Evolutionary conservation across 2,797 vertebrate genomes (phyloP).

Genomic region (Gymnoscopelus braueri): DNA sequence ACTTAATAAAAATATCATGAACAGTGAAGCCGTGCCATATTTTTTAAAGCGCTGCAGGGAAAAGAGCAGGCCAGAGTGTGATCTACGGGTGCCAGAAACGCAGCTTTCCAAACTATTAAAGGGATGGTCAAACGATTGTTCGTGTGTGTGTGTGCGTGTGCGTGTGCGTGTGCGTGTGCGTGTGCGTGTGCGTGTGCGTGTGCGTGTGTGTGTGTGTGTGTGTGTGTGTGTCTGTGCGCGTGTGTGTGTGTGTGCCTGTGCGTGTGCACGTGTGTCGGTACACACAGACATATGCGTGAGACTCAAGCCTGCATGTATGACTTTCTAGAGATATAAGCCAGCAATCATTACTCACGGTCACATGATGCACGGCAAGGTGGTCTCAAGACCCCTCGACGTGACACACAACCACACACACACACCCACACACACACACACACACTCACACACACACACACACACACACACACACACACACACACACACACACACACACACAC

Average conservation of each 20-base stretch:
- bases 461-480: not conserved
- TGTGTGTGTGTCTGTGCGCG: conserved; percentile 2
- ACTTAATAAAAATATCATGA: too few relatives aligned
- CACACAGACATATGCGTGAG: not conserved
- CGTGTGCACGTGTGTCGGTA: not conserved
- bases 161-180: not conserved
- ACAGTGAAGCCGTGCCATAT: too few relatives aligned
- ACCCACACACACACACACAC: not conserved
- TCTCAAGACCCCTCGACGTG: conserved; percentile 28
- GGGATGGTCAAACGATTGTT: conserved; percentile 39
- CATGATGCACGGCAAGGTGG: conserved; percentile 35
- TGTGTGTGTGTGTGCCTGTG: not conserved
- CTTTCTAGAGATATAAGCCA: conserved; percentile 17
- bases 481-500: conserved; percentile 16
- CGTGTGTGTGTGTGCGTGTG: conserved; percentile 5
- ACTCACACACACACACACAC: conserved; percentile 1
- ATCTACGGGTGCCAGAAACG: too few relatives aligned
- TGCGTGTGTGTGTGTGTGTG: not conserved
- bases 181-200: not conserved
- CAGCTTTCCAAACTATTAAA: conserved; percentile 18
- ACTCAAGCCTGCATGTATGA: conserved; percentile 15
- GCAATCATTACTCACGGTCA: conserved; percentile 30
- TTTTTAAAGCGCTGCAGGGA: conserved; percentile 39
- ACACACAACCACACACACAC: not conserved
- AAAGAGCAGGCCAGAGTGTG: conserved; percentile 23